These are phyloP conservation scores for Rotaria socialis DNA, from an alignment of 2,888 invertebrate genomes.

Conservation along the genomic window DNA sequence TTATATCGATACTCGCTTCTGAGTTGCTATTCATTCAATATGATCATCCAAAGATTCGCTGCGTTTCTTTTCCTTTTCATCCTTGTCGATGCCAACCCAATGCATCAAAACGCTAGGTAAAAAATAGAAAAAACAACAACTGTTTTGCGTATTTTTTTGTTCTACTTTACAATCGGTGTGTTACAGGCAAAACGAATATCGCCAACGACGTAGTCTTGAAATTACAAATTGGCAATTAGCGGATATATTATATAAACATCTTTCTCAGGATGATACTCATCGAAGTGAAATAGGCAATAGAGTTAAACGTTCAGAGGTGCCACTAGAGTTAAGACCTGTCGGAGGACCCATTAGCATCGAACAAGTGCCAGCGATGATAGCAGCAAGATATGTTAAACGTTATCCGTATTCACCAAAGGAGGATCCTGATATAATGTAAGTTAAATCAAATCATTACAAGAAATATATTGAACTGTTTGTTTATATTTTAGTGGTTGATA, in stretches of 20 bases:
- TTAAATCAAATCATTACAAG: background rate
- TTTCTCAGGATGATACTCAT: background rate
- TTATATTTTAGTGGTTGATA: background rate
- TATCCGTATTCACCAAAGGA: background rate
- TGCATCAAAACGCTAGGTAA: background rate
- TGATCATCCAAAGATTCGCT: background rate
- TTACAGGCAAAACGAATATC: background rate
- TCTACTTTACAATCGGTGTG: background rate
- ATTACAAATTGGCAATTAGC: background rate
- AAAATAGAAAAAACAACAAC: background rate
- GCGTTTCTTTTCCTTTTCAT: background rate
- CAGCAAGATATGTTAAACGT: background rate
- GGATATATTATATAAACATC: background rate
- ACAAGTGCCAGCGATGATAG: background rate
- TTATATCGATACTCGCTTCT: background rate
- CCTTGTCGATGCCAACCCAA: background rate
- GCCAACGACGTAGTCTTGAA: background rate
- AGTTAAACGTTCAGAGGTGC: background rate
- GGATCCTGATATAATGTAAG: background rate
- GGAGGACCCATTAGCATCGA: background rate
- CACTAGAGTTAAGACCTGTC: background rate
- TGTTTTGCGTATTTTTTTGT: background rate
- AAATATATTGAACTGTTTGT: background rate
- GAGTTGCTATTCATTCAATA: background rate
- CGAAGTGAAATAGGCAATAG: background rate